Evolutionary conservation across 2,888 invertebrate genomes (phyloP).

Genomic region (Pollenia labialis): DNA sequence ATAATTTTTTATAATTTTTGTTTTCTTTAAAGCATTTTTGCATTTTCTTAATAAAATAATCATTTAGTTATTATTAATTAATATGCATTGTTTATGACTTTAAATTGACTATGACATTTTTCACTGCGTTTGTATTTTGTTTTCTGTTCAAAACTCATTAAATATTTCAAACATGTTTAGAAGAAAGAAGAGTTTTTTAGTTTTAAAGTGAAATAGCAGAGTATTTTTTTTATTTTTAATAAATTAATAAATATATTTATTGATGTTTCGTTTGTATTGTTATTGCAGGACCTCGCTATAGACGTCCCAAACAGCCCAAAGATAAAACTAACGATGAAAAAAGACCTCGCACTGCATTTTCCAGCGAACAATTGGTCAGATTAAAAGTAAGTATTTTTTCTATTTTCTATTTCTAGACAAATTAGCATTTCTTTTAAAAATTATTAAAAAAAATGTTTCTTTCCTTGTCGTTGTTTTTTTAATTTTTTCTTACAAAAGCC

Average conservation of each 20-base stretch:
- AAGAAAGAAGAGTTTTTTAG: background rate
- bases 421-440: constrained; percentile 3
- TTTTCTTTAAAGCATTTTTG: background rate
- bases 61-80: constrained; percentile 60
- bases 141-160: constrained; percentile 39
- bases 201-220: background rate
- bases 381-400: constrained; percentile 87
- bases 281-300: constrained; percentile 83
- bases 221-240: background rate
- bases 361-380: constrained; percentile 94
- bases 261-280: constrained; percentile 37
- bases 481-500: background rate
- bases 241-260: constrained; percentile 15
- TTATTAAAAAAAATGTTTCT: background rate
- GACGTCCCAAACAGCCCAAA: constrained; percentile 84
- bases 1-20: constrained; percentile 45
- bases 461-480: background rate
- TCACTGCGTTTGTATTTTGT: background rate
- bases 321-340: constrained; percentile 90
- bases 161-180: constrained; percentile 49
- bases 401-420: background rate
- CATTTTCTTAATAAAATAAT: constrained; percentile 69
- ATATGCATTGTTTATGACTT: constrained; percentile 55
- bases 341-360: constrained; percentile 97
- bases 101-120: constrained; percentile 47